Evolutionary conservation across 1,140 invertebrate species (phyloP).

Genomic region (Saccostrea echinata): DNA sequence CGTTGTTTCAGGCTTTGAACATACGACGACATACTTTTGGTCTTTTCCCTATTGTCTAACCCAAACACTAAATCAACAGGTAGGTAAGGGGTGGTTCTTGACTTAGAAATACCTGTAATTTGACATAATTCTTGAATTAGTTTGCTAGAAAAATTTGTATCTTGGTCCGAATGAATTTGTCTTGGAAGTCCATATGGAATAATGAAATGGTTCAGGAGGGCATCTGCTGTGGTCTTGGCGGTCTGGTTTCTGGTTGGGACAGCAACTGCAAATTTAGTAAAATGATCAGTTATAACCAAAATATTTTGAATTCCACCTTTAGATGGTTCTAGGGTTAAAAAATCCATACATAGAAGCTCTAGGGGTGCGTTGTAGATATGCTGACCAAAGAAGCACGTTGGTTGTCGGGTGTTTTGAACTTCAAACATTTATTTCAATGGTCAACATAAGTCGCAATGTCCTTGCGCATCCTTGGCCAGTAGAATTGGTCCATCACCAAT

Average conservation of each 20-base stretch:
- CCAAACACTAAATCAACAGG: slow-evolving; percentile 52
- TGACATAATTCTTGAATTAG: too few relatives aligned
- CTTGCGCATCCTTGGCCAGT: background rate
- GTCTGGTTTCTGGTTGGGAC: slow-evolving; percentile 58
- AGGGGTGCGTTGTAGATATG: slow-evolving; percentile 44
- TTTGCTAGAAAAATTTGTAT: slow-evolving; percentile 38
- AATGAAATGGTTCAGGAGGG: slow-evolving; percentile 41
- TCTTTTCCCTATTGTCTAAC: too few relatives aligned
- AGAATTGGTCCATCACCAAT: background rate
- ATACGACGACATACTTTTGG: too few relatives aligned
- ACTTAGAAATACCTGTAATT: too few relatives aligned
- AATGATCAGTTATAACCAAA: background rate
- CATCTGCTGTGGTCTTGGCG: slow-evolving; percentile 48
- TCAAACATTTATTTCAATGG: slow-evolving; percentile 8
- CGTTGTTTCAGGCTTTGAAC: too few relatives aligned
- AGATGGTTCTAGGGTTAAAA: too few relatives aligned
- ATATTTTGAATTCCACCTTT: too few relatives aligned
- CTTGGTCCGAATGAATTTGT: slow-evolving; percentile 47
- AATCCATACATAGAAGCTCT: slow-evolving; percentile 44
- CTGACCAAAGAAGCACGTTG: slow-evolving; percentile 38
- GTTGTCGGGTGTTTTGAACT: slow-evolving; percentile 14
- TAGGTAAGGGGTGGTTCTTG: background rate
- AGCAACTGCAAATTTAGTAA: slow-evolving; percentile 30
- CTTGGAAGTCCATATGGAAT: slow-evolving; percentile 45
- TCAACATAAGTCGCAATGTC: background rate